Evolutionary conservation across 2,113 vertebrate species (phyloP).

Genomic region (Cnemophilus loriae): DNA sequence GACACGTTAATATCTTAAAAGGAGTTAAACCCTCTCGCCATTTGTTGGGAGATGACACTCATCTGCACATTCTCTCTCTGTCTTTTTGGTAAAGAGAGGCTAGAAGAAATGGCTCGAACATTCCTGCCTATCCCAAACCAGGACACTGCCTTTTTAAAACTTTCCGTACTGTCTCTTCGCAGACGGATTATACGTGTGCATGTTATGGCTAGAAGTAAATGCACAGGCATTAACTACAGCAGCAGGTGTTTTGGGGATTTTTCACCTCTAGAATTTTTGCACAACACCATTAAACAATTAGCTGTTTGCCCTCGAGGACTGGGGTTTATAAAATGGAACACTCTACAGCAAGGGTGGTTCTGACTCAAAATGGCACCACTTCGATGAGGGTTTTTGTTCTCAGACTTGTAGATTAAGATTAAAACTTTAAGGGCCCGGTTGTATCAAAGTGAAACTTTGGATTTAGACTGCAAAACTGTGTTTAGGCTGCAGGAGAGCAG

Average conservation of each 20-base stretch:
- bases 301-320: conserved; percentile 26
- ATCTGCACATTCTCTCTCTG: not conserved
- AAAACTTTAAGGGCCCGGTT: not conserved
- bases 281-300: conserved; percentile 26
- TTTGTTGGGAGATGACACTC: not conserved
- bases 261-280: not conserved
- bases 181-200: not conserved
- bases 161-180: not conserved
- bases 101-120: not conserved
- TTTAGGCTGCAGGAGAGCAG: conserved; percentile 10
- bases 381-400: not conserved
- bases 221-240: conserved; percentile 1
- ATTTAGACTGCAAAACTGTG: not conserved
- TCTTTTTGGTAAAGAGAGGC: not conserved
- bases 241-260: conserved; percentile 12
- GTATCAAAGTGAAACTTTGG: not conserved
- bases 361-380: not conserved
- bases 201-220: conserved; percentile 46
- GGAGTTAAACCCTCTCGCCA: not conserved
- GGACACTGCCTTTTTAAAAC: not conserved
- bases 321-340: not conserved
- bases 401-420: not conserved
- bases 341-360: not conserved
- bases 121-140: no score
- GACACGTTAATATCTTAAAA: not conserved